Percentiles rank a stretch among this genome's conserved stretches.
phyloP scores from a whole-genome alignment of 92 coral and sea anemone genomes.

The Anthopleura xanthogrammica region DNA sequence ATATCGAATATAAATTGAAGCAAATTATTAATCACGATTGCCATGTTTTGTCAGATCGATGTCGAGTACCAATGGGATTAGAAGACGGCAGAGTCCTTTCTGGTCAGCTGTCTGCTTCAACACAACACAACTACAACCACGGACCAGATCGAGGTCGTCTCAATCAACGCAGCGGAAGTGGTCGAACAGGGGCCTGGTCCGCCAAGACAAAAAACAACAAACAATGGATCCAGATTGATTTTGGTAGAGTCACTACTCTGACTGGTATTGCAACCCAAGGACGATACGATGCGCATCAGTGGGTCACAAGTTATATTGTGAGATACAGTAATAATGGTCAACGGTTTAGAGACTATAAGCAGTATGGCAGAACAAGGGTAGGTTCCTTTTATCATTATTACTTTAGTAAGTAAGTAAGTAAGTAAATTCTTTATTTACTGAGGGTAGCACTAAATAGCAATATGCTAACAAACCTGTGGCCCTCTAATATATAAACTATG shows the following conservation, averaged over 20 bases:
- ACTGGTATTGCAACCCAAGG: constrained; percentile 95
- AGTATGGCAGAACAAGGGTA: constrained; percentile 78
- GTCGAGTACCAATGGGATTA: constrained; percentile 76
- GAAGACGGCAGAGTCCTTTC: constrained; percentile 68
- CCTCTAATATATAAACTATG: too few species aligned
- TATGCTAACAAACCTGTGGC: too few species aligned
- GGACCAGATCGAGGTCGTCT: constrained; percentile 80
- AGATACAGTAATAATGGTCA: constrained; percentile 53
- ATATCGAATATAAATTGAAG: too few species aligned
- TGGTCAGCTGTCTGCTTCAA: constrained; percentile 75
- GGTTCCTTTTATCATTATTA: not conserved
- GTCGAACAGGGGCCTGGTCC: constrained; percentile 89
- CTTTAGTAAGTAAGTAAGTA: too few species aligned
- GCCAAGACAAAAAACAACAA: constrained; percentile 57
- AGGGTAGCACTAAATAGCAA: too few species aligned
- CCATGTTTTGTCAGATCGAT: constrained; percentile 42
- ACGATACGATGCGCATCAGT: constrained; percentile 74
- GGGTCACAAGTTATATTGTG: constrained; percentile 64
- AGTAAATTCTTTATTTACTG: too few species aligned
- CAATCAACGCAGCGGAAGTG: constrained; percentile 54
- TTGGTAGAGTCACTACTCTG: constrained; percentile 41
- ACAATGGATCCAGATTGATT: constrained; percentile 85
- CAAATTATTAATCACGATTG: too few species aligned
- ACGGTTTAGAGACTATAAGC: constrained; percentile 60
- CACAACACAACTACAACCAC: constrained; percentile 60